These are phyloP conservation scores for Itoplectis maculator DNA, from an alignment of 2,888 invertebrate species.

Conservation along the genomic window DNA sequence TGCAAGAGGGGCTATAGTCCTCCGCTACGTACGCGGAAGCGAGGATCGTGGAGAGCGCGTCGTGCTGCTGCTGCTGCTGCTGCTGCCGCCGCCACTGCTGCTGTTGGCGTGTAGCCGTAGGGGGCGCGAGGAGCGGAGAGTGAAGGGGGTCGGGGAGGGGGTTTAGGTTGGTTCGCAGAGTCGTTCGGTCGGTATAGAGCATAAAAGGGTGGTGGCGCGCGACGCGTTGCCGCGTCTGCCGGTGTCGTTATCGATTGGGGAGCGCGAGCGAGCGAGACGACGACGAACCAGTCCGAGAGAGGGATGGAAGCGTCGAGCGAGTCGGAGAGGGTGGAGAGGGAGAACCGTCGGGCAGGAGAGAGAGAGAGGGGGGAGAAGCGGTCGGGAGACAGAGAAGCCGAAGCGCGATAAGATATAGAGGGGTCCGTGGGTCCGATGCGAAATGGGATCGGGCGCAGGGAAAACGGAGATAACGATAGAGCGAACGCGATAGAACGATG, in stretches of 20 bases:
- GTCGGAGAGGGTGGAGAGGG: neutral
- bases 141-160: constrained; percentile 31
- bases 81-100: constrained; percentile 49
- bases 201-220: constrained; percentile 65
- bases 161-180: constrained; percentile 23
- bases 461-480: constrained; percentile 50
- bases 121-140: no score
- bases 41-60: constrained; percentile 53
- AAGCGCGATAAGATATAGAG: constrained; percentile 59
- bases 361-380: constrained; percentile 20
- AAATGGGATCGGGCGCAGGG: constrained; percentile 49
- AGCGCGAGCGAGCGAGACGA: constrained; percentile 61
- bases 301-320: constrained; percentile 45
- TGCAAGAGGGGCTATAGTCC: constrained; percentile 16
- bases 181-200: constrained; percentile 31
- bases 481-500: constrained; percentile 42
- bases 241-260: constrained; percentile 82
- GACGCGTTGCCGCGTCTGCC: constrained; percentile 69
- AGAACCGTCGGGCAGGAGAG: neutral
- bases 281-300: constrained; percentile 35
- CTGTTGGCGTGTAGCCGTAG: constrained; percentile 48
- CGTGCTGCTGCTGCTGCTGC: constrained; percentile 43
- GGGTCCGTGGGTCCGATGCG: constrained; percentile 45
- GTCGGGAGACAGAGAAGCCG: constrained; percentile 42
- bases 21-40: constrained; percentile 52